Evolutionary conservation across 2,888 invertebrate genomes (phyloP).

Genomic region (Aspidiotus destructor): DNA sequence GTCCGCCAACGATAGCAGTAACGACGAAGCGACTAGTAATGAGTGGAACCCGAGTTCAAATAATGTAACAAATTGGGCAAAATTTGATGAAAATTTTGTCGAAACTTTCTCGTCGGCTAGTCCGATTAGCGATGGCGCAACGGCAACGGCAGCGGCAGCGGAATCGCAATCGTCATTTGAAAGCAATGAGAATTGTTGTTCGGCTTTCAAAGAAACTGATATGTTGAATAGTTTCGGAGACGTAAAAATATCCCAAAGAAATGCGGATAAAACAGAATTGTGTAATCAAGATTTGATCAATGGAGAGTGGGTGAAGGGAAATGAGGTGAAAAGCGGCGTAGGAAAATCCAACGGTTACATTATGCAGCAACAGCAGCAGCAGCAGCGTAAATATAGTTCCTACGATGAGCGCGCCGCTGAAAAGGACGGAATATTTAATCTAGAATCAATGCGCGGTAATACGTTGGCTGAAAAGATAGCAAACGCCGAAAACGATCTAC

Average conservation of each 20-base stretch:
- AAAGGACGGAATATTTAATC: conserved; percentile 16
- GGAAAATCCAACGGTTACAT: neutral
- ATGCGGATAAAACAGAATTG: neutral
- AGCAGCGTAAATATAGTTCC: neutral
- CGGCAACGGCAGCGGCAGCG: neutral
- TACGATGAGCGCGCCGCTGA: neutral
- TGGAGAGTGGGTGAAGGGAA: neutral
- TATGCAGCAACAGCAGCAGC: no score
- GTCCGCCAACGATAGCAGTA: neutral
- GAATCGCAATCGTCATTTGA: conserved; percentile 12
- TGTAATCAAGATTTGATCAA: neutral
- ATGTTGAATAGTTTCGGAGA: neutral
- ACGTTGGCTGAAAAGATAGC: conserved; percentile 27
- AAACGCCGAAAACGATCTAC: conserved; percentile 26
- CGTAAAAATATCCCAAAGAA: neutral
- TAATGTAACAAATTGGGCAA: conserved; percentile 33
- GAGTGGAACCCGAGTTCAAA: conserved; percentile 4
- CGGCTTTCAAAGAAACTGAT: conserved; percentile 6
- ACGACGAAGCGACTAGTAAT: neutral
- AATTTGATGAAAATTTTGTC: conserved; percentile 34
- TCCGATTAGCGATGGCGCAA: neutral
- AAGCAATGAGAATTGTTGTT: conserved; percentile 9
- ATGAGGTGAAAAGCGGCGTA: neutral
- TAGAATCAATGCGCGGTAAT: conserved; percentile 21
- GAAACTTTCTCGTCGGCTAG: neutral